These are phyloP conservation scores for Chloromyia formosa DNA, from an alignment of 2,888 invertebrate species.

Conservation along the genomic window DNA sequence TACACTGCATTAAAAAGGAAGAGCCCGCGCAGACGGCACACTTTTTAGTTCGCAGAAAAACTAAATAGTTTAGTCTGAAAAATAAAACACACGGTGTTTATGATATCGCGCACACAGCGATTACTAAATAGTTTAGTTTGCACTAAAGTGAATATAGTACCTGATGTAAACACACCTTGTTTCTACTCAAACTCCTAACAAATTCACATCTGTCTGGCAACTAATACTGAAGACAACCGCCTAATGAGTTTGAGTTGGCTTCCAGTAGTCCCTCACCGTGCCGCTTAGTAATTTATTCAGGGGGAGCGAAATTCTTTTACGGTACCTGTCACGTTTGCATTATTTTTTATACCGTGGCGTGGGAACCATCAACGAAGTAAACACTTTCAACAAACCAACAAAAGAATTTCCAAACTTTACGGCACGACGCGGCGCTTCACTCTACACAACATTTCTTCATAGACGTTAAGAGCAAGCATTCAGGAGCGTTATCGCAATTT, in stretches of 20 bases:
- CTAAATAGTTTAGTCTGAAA: too few relatives aligned
- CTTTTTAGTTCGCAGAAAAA: too few relatives aligned
- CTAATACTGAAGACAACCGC: slow-evolving; percentile 10
- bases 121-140: too few relatives aligned
- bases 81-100: too few relatives aligned
- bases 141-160: too few relatives aligned
- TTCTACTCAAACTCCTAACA: background rate
- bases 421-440: slow-evolving; percentile 3
- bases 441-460: background rate
- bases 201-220: slow-evolving; percentile 3
- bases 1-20: too few relatives aligned
- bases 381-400: slow-evolving; percentile 38
- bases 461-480: too few relatives aligned
- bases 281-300: slow-evolving; percentile 48
- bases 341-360: slow-evolving; percentile 36
- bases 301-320: slow-evolving; percentile 50
- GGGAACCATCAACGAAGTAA: slow-evolving; percentile 21
- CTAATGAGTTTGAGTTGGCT: slow-evolving; percentile 27
- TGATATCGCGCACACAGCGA: too few relatives aligned
- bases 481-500: too few relatives aligned
- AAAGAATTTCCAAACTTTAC: slow-evolving; percentile 38
- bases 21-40: too few relatives aligned
- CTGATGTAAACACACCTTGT: background rate
- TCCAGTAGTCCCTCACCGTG: slow-evolving; percentile 18
- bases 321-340: slow-evolving; percentile 41